Evolutionary conservation across 2,113 vertebrate species (phyloP), one percentile per base, ranked within the genome.

Genomic region (Ranitomeya imitator): DNA sequence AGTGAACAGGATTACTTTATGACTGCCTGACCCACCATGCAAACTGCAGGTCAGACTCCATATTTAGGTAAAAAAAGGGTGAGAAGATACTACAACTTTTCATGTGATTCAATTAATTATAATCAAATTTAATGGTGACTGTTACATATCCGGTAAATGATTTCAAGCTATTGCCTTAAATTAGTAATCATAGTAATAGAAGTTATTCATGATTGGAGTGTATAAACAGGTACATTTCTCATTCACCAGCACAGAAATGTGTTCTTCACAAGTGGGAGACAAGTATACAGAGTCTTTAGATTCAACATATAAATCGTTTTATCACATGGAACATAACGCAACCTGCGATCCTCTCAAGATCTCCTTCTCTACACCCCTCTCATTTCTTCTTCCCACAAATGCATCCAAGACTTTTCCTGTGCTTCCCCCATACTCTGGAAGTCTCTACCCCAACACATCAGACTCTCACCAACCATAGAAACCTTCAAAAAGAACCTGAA

Each of bases 1-100:
- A 84, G 19, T 71, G 7, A 84, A 55, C 21, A 54, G 14, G 63
- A 54, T 84, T 15, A 84, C 82, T 54, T 84, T 65, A 84, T 55
- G 13, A 51, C 13, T 84, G 51, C 26, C 82, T 55, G 82, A 71
- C 63, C 65, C 59, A 69, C 31, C 12, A 83, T 45, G 51, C 45
- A 23, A 65, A 26, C 13, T 4, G 2, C 51, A 84, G 45, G 82
- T 71, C 82, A 52, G 6, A 54, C n/a, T n/a, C 61, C 63, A 69
- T 26, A 61, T 52, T 51, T 21, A 10, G 55, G 37, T 79, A 18
- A 82, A 10, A 31, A 45, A 15, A 16, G 59, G 57, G 60, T 59
- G 21, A 23, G 21, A 54, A 26, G 12, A 54, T 18, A 3, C 37
- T 74, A 37, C 19, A 3, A 37, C 19, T 65, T n/a, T n/a, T 65